These are phyloP conservation scores for Sturnira hondurensis DNA, from an alignment of 2,113 vertebrate species.

Conservation along the genomic window DNA sequence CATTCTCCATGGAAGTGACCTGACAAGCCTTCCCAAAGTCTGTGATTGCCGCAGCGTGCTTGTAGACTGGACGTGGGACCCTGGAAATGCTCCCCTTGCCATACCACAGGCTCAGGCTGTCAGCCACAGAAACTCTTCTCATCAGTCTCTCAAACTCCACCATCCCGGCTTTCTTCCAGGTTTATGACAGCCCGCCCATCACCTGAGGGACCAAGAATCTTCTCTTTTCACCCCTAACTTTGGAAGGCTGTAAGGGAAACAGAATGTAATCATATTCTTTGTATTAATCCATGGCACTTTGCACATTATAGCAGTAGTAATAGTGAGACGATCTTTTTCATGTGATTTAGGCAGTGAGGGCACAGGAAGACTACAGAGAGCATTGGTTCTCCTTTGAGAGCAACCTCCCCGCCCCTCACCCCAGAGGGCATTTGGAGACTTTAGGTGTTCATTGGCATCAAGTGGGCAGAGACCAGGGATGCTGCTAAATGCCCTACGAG, in stretches of 20 bases:
- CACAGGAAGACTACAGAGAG: not conserved
- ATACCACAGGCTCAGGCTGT: not conserved
- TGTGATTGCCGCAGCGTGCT: not conserved
- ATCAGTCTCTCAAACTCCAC: not conserved
- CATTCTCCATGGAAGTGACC: not conserved
- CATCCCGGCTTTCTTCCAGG: not conserved
- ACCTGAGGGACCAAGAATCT: not conserved
- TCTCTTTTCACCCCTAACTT: not conserved
- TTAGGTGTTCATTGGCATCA: not conserved
- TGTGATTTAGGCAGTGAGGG: not conserved
- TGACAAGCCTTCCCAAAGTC: not conserved
- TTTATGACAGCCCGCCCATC: not conserved
- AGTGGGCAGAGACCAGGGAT: not conserved
- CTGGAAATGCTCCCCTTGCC: not conserved
- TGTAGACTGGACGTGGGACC: not conserved
- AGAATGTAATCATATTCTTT: not conserved
- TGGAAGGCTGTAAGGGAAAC: not conserved
- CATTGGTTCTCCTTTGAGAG: not conserved
- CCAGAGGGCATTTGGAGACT: not conserved
- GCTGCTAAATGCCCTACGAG: accelerated
- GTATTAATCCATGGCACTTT: not conserved
- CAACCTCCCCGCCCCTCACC: accelerated
- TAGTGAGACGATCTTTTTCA: not conserved
- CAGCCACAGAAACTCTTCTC: not conserved
- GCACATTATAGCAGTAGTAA: not conserved